Conservation (phyloP, 2,888 invertebrate species). For the Seira sanloemensis region DNA sequence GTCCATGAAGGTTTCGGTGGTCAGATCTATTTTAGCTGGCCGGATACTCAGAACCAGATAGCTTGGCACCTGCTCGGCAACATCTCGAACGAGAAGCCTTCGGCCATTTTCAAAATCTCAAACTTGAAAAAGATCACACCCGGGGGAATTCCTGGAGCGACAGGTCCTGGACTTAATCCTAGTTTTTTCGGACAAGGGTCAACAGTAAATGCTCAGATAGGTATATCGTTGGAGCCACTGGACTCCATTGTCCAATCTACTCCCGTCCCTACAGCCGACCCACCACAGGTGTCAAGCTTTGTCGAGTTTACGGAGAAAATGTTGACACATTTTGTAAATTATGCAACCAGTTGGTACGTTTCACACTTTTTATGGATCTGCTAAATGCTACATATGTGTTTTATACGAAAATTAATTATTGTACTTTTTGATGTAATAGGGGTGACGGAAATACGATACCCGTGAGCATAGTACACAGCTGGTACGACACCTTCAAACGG, state of each 20-base stretch:
- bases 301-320: slow-evolving; percentile 86
- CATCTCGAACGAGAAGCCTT: slow-evolving; percentile 95
- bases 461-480: slow-evolving; percentile 87
- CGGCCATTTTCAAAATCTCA: slow-evolving; percentile 96
- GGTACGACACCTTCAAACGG: slow-evolving; percentile 95
- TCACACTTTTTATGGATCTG: too few species aligned
- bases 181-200: slow-evolving; percentile 53
- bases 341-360: slow-evolving; percentile 94
- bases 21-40: slow-evolving; percentile 95
- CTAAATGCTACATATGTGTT: too few species aligned
- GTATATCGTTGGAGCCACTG: slow-evolving; percentile 91
- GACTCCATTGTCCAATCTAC: slow-evolving; percentile 78
- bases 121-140: slow-evolving; percentile 84
- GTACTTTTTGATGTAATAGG: too few species aligned
- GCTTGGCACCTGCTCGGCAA: slow-evolving; percentile 96
- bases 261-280: slow-evolving; percentile 75
- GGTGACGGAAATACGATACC: slow-evolving; percentile 76
- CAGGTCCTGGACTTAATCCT: slow-evolving; percentile 46
- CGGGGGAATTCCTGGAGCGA: slow-evolving; percentile 73
- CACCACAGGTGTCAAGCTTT: slow-evolving; percentile 76
- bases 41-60: slow-evolving; percentile 90
- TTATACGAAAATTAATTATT: too few species aligned
- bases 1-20: slow-evolving; percentile 57
- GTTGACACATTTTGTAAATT: slow-evolving; percentile 95
- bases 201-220: slow-evolving; percentile 93